phyloP scores from a whole-genome alignment of 1,140 invertebrate genomes.

The Drosophila sulfurigaster region DNA sequence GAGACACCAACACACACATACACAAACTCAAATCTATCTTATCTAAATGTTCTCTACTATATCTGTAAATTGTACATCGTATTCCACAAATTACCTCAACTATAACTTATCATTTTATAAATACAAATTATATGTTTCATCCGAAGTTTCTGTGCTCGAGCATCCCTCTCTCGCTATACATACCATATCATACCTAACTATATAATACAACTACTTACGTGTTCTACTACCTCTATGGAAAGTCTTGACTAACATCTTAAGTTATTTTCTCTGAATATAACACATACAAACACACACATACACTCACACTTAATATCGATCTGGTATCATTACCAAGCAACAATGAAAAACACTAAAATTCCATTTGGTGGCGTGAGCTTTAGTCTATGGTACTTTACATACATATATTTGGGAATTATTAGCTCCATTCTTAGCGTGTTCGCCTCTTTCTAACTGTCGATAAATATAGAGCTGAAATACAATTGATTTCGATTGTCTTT shows the following conservation, averaged over 20 bases:
- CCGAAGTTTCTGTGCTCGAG: constrained; percentile 29
- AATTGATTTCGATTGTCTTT: not conserved
- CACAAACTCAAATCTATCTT: constrained; percentile 38
- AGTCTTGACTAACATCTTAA: constrained; percentile 25
- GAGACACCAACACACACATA: constrained; percentile 24
- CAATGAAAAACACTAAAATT: constrained; percentile 14
- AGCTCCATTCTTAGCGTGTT: constrained; percentile 16
- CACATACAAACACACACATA: not conserved
- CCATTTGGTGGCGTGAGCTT: constrained; percentile 24
- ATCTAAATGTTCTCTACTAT: constrained; percentile 73
- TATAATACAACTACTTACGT: not conserved
- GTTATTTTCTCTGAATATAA: constrained; percentile 6
- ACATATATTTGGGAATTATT: constrained; percentile 8
- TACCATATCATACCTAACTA: constrained; percentile 22
- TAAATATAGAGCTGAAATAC: constrained; percentile 27
- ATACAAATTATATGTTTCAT: constrained; percentile 23
- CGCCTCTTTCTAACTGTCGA: constrained; percentile 26
- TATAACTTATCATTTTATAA: constrained; percentile 9
- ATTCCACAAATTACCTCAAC: constrained; percentile 18
- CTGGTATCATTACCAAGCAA: constrained; percentile 26
- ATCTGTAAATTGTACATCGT: constrained; percentile 68
- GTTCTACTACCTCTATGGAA: constrained; percentile 5
- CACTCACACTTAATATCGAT: not conserved
- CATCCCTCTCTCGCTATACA: constrained; percentile 39
- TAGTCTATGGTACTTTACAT: not conserved